phyloP scores from a whole-genome alignment of 2,113 vertebrate species.

The Alligator mississippiensis region DNA sequence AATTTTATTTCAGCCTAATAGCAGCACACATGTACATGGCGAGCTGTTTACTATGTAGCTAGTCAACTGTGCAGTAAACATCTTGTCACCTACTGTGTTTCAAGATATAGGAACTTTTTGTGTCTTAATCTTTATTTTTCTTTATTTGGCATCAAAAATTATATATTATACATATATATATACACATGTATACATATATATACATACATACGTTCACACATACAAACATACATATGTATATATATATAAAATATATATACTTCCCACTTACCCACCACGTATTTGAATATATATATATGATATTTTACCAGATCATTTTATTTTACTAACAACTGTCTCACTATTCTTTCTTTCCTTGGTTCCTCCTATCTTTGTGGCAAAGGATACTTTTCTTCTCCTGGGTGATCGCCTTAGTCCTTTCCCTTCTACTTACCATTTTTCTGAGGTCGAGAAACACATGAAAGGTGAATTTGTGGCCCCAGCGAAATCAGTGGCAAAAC shows the following conservation, averaged over 20 bases:
- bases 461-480: neutral
- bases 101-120: neutral
- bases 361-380: neutral
- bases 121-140: neutral
- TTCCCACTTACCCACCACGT: no score
- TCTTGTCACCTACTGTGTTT: neutral
- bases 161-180: neutral
- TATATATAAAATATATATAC: no score
- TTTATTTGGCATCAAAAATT: neutral
- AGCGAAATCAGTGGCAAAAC: neutral
- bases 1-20: no score
- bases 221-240: no score
- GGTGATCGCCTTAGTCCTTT: neutral
- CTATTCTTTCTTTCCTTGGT: neutral
- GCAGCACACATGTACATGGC: no score
- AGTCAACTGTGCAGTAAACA: no score
- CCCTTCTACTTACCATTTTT: neutral
- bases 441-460: neutral
- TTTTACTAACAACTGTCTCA: neutral
- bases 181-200: neutral
- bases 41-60: no score
- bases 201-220: no score
- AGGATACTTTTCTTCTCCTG: neutral
- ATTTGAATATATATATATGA: no score
- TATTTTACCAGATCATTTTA: neutral